A percentile compares a stretch with the other conserved stretches of the same genome.
Evolutionary conservation across 1,140 invertebrate genomes (phyloP).

Genomic region (Belonocnema kinseyi): DNA sequence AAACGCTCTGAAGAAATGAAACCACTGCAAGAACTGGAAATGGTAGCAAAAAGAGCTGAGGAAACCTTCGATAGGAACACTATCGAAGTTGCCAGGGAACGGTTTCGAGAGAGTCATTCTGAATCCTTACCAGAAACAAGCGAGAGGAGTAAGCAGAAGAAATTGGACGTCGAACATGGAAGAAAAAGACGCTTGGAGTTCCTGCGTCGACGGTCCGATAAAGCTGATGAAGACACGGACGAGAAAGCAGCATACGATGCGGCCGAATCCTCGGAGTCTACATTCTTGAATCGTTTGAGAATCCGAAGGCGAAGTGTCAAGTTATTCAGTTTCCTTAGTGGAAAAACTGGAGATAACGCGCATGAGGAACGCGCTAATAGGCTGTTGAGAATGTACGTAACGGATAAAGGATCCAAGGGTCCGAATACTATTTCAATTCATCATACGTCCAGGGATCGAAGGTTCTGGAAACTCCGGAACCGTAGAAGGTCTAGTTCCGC

Average conservation of each 20-base stretch:
- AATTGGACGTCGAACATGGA: conserved; percentile 47
- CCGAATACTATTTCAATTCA: conserved; percentile 73
- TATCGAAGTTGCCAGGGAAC: conserved; percentile 34
- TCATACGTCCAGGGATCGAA: conserved; percentile 69
- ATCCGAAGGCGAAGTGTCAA: conserved; percentile 64
- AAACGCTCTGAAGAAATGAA: conserved; percentile 43
- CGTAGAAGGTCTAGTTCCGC: conserved; percentile 68
- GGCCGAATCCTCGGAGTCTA: conserved; percentile 53
- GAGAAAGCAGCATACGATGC: conserved; percentile 47
- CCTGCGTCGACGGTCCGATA: conserved; percentile 53
- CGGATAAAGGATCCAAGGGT: conserved; percentile 59
- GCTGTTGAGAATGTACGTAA: conserved; percentile 66
- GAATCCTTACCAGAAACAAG: conserved; percentile 14
- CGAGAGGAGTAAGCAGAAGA: conserved; percentile 38
- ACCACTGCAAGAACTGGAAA: conserved; percentile 57
- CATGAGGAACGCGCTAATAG: conserved; percentile 67
- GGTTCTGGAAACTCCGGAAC: conserved; percentile 72
- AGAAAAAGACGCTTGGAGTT: conserved; percentile 53
- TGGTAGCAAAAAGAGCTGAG: conserved; percentile 58
- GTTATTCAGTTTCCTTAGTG: conserved; percentile 66
- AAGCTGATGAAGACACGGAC: conserved; percentile 51
- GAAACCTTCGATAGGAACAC: conserved; percentile 52
- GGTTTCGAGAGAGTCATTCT: not conserved
- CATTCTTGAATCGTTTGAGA: conserved; percentile 61
- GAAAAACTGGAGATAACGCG: conserved; percentile 57